Evolutionary conservation across 2,797 vertebrate species (phyloP).

Genomic region (Anguilla marmorata): DNA sequence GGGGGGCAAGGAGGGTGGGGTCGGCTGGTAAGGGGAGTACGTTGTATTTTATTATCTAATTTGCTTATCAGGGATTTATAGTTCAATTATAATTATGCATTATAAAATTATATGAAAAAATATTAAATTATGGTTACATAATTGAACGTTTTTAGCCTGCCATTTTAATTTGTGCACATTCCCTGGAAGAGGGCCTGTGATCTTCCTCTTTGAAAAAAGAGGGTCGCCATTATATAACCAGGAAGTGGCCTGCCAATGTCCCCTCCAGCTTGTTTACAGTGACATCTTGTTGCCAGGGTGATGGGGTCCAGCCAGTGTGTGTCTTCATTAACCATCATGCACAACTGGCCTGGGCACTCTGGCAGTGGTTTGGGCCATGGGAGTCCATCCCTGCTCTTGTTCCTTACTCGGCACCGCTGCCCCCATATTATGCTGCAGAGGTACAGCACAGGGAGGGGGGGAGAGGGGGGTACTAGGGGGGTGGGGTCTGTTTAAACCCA

Average conservation of each 20-base stretch:
- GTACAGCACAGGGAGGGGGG: constrained; percentile 40
- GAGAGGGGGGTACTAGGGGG: neutral
- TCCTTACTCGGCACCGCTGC: constrained; percentile 31
- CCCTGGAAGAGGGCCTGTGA: constrained; percentile 48
- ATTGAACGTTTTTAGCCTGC: constrained; percentile 43
- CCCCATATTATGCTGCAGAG: constrained; percentile 56
- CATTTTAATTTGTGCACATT: constrained; percentile 47
- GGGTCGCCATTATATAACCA: constrained; percentile 70
- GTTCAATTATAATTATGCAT: neutral
- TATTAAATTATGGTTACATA: constrained; percentile 26
- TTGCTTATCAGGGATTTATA: constrained; percentile 27
- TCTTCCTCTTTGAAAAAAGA: constrained; percentile 51
- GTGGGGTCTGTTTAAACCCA: constrained; percentile 56
- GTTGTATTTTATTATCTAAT: constrained; percentile 27
- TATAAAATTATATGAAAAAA: neutral
- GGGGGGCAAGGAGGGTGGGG: neutral
- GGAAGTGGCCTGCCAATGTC: constrained; percentile 68
- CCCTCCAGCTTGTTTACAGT: constrained; percentile 73
- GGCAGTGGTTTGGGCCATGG: constrained; percentile 54
- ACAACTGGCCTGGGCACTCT: constrained; percentile 54
- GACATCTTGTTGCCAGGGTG: constrained; percentile 69
- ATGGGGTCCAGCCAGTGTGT: constrained; percentile 62
- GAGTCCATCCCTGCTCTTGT: constrained; percentile 27
- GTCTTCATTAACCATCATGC: constrained; percentile 71
- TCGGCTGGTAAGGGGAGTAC: constrained; percentile 11